Evolutionary conservation across 2,888 invertebrate genomes (phyloP), one percentile per base, ranked within the genome.

Genomic region (Tortrix viridana): DNA sequence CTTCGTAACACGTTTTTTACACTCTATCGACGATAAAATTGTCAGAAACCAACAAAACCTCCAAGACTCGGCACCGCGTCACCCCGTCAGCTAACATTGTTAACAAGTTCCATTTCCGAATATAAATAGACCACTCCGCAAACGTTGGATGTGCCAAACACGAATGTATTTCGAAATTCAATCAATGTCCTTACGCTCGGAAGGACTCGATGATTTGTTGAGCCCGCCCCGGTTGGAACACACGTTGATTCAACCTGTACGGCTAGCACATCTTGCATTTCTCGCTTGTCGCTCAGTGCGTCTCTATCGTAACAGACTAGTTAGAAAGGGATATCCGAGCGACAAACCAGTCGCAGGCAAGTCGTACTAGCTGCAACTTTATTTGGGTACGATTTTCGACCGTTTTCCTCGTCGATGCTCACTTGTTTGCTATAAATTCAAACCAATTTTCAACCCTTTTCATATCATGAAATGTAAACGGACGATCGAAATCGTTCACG

Each of bases 91-190:
- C 32, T 53, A 46, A 52, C 41, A n/a, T 32, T 57, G 62, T 63
- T n/a, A 57, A 57, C 62, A 63, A 57, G 52, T 57, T 57, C 57
- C 20, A 63, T 63, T 63, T 52, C 52, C 57, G 19, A 52, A 41
- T 47, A 52, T 53, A 58, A 57, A 57, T 22, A 53, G 63, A 41
- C 41, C 56, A n/a, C 22, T 53, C 22, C 50, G 32, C 55, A 50
- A 37, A 50, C 37, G 37, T 5, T 3, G 50, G 37, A 19, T 37
- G 49, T 32, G 4, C 49, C 18, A 6, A 49, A 49, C 49, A 49
- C 49, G 32, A 18, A 26, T 49, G 50, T 20, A 14, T 50, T 37
- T 50, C 46, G 37, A 37, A 62, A 62, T 62, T 62, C 56, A 62
- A 62, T 62, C 56, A 56, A 62, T 61, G 49, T 44, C 44, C 37